These are phyloP conservation scores for Seira sanloemensis DNA, from an alignment of 2,888 invertebrate genomes.

Conservation along the genomic window DNA sequence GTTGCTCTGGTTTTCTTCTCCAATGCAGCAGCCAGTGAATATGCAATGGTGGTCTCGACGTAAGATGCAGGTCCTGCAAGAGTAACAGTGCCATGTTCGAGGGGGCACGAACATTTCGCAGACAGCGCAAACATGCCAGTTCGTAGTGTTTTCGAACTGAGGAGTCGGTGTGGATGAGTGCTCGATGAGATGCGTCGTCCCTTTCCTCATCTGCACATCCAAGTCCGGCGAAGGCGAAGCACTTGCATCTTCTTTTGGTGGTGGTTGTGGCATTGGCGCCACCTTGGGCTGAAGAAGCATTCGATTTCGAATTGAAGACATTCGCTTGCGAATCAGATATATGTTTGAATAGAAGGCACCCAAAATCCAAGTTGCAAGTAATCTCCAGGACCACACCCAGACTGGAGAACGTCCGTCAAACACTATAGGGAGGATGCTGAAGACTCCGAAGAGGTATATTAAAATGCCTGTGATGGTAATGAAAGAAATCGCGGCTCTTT, in stretches of 20 bases:
- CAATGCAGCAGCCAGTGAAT: slow-evolving; percentile 69
- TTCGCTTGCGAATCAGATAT: slow-evolving; percentile 56
- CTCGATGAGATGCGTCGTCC: slow-evolving; percentile 58
- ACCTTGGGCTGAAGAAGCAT: slow-evolving; percentile 62
- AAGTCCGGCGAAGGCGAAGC: too few species aligned
- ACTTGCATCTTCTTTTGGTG: not conserved
- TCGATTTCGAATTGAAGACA: slow-evolving; percentile 64
- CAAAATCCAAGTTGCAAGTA: slow-evolving; percentile 56
- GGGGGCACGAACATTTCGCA: slow-evolving; percentile 73
- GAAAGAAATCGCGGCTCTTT: too few species aligned
- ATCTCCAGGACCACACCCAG: not conserved
- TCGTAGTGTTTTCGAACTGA: slow-evolving; percentile 61
- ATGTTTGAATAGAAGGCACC: slow-evolving; percentile 58
- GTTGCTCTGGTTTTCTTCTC: slow-evolving; percentile 71
- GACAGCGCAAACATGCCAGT: slow-evolving; percentile 71
- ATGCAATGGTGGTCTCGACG: slow-evolving; percentile 72
- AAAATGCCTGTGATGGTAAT: too few species aligned
- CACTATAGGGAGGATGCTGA: slow-evolving; percentile 52
- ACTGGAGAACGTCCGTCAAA: slow-evolving; percentile 21
- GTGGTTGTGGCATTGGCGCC: slow-evolving; percentile 20
- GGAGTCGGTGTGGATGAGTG: slow-evolving; percentile 66
- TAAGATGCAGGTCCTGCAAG: slow-evolving; percentile 65
- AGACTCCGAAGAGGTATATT: slow-evolving; percentile 44
- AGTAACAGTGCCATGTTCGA: slow-evolving; percentile 69
- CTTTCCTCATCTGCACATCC: slow-evolving; percentile 47